Evolutionary conservation across 2,797 vertebrate species (phyloP).

Genomic region (Acanthurus leucopareius): DNA sequence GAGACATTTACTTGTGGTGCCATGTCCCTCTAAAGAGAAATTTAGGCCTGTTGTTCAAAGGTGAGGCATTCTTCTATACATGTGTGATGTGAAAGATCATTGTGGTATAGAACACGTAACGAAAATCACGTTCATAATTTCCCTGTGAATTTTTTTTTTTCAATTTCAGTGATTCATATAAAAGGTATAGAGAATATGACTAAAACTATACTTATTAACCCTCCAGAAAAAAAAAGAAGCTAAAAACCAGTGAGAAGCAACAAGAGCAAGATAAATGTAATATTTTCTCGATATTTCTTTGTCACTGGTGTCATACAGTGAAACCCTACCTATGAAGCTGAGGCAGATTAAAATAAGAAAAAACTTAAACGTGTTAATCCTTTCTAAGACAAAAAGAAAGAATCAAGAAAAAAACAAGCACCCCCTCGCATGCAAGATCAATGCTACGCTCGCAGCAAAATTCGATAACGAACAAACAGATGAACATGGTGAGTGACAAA

Average conservation of each 20-base stretch:
- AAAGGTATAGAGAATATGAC: too few species aligned
- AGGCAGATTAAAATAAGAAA: slow-evolving; percentile 14
- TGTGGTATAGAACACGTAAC: neutral
- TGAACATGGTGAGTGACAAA: neutral
- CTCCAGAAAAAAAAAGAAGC: neutral
- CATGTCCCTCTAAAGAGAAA: neutral
- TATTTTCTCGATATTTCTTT: neutral
- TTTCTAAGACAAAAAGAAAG: neutral
- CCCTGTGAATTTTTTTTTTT: neutral
- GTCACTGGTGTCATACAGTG: neutral
- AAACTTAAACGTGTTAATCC: neutral
- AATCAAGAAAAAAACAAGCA: neutral
- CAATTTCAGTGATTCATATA: too few species aligned
- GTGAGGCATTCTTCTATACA: neutral
- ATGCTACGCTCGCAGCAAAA: neutral
- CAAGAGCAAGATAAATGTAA: neutral
- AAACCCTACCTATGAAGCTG: neutral
- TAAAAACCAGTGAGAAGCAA: neutral
- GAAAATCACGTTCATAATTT: neutral
- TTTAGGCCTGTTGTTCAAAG: neutral
- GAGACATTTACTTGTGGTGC: neutral
- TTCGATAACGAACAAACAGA: too few species aligned
- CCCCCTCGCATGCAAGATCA: slow-evolving; percentile 1
- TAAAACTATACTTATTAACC: too few species aligned
- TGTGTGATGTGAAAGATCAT: neutral